These are phyloP conservation scores for Pogonus chalceus DNA, from an alignment of 1,140 invertebrate species.

Conservation along the genomic window DNA sequence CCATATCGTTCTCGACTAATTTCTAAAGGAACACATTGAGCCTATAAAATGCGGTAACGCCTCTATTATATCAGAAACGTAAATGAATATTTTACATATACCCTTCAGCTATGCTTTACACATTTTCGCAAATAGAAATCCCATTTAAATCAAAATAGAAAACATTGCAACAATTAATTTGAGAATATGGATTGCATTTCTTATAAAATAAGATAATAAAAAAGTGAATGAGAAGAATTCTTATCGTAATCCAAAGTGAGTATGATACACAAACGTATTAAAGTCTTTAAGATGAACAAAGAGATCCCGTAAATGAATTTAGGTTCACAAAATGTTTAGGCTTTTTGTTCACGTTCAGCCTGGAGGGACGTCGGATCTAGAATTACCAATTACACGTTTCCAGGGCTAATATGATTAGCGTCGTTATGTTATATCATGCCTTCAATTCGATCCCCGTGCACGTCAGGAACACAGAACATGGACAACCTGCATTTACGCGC, in stretches of 20 bases:
- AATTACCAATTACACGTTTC: conserved; percentile 28
- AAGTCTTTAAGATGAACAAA: conserved; percentile 1
- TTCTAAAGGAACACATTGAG: too few relatives aligned
- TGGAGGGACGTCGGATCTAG: conserved; percentile 19
- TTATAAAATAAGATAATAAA: background rate
- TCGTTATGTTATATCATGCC: conserved; percentile 20
- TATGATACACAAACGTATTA: too few relatives aligned
- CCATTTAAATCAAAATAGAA: too few relatives aligned
- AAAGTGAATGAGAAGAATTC: background rate
- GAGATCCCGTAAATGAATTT: background rate
- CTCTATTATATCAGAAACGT: too few relatives aligned
- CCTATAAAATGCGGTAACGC: too few relatives aligned
- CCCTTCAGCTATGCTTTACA: too few relatives aligned
- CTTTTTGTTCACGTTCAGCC: conserved; percentile 22
- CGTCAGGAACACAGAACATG: background rate
- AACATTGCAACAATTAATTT: too few relatives aligned
- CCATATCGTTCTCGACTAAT: too few relatives aligned
- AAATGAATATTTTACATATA: too few relatives aligned
- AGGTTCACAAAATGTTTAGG: conserved; percentile 9
- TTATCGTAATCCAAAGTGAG: background rate
- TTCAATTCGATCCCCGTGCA: background rate
- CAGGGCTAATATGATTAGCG: conserved; percentile 26
- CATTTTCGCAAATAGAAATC: too few relatives aligned
- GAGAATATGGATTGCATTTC: too few relatives aligned
- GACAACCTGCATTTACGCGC: background rate